phyloP scores from a whole-genome alignment of 2,888 invertebrate genomes.

The Homarus gammarus region DNA sequence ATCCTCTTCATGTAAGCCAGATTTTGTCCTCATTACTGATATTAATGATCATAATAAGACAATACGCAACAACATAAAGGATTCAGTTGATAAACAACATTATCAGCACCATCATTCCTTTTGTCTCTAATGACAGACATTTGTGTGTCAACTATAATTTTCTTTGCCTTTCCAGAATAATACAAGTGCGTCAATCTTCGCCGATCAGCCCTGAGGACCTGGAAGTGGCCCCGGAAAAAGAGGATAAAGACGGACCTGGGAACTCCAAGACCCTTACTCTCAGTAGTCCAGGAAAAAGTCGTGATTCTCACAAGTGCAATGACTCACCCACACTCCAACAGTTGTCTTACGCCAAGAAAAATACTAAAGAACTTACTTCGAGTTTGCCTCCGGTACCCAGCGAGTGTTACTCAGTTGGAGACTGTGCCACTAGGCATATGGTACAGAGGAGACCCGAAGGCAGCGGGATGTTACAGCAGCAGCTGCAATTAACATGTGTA shows the following conservation, averaged over 20 bases:
- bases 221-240: neutral
- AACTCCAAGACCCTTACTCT: neutral
- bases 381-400: no score
- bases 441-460: no score
- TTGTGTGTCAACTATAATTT: no score
- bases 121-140: no score
- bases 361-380: neutral
- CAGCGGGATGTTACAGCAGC: no score
- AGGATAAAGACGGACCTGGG: neutral
- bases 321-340: neutral
- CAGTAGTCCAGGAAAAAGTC: neutral
- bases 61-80: no score
- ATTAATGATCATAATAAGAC: no score
- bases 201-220: neutral
- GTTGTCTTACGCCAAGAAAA: neutral
- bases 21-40: neutral
- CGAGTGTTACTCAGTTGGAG: neutral
- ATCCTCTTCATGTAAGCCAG: conserved; percentile 55
- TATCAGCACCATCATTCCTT: no score
- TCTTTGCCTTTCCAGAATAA: neutral
- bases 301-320: neutral
- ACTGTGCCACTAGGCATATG: no score
- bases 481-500: no score
- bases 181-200: neutral
- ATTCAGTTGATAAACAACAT: no score